Evolutionary conservation across 37 sponge, comb jelly and placozoan genomes (phyloP).

Genomic region (Mnemiopsis leidyi): DNA sequence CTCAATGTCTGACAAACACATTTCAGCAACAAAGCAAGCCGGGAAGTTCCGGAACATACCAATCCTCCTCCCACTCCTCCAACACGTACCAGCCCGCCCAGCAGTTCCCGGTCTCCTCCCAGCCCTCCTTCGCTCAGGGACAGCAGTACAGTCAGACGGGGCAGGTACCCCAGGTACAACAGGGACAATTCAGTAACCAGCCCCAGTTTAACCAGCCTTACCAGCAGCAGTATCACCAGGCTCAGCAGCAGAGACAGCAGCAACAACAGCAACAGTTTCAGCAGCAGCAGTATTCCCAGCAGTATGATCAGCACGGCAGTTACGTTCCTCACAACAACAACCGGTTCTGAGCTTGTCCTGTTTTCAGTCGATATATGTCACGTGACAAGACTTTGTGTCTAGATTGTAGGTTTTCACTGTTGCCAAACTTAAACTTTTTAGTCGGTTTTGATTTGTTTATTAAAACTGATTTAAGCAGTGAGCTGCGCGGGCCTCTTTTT

Average conservation of each 20-base stretch:
- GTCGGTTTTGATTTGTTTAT: too few species aligned
- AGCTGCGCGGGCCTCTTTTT: too few species aligned
- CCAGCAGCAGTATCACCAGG: constrained; percentile 53
- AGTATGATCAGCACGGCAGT: constrained; percentile 16
- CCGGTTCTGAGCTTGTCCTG: background rate
- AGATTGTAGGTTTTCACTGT: too few species aligned
- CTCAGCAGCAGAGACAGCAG: constrained; percentile 1
- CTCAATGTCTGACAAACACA: too few species aligned
- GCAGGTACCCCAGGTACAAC: background rate
- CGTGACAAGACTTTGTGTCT: too few species aligned
- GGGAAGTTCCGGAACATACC: constrained; percentile 6
- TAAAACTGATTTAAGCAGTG: too few species aligned
- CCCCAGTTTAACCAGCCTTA: background rate
- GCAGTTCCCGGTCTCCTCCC: background rate
- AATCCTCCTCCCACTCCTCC: constrained; percentile 55
- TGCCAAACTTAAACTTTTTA: too few species aligned
- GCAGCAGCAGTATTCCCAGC: constrained; percentile 12
- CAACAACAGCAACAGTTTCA: constrained; percentile 34
- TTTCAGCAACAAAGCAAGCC: constrained; percentile 61
- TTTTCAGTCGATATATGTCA: too few species aligned
- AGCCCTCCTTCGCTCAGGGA: background rate
- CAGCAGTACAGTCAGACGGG: background rate
- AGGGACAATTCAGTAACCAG: background rate
- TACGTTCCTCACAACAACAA: constrained; percentile 59
- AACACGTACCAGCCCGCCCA: constrained; percentile 14